phyloP scores from a whole-genome alignment of 2,888 invertebrate species.

The Anorthoa munda region DNA sequence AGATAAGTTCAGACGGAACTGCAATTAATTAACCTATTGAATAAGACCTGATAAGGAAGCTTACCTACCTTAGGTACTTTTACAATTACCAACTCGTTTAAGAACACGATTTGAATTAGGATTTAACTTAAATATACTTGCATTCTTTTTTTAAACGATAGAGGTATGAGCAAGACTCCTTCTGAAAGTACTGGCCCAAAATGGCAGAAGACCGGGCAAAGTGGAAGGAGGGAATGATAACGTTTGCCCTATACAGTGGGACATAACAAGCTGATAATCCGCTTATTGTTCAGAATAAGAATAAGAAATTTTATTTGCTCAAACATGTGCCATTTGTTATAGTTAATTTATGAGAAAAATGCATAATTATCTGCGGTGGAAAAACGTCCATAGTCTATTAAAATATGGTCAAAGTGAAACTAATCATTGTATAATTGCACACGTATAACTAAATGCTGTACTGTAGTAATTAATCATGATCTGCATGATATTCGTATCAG shows the following conservation, averaged over 20 bases:
- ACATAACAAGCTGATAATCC: too few relatives aligned
- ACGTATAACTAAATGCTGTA: slow-evolving; percentile 15
- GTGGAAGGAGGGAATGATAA: too few relatives aligned
- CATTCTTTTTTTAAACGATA: too few relatives aligned
- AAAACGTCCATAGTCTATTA: not conserved
- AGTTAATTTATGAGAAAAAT: not conserved
- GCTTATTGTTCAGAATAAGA: too few relatives aligned
- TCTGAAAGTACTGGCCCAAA: too few relatives aligned
- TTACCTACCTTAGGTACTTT: slow-evolving; percentile 19
- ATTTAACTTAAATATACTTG: not conserved
- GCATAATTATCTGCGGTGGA: not conserved
- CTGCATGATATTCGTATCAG: slow-evolving; percentile 22
- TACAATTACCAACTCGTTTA: slow-evolving; percentile 14
- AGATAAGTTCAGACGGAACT: slow-evolving; percentile 71
- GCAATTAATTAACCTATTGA: slow-evolving; percentile 74
- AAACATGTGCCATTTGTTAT: not conserved
- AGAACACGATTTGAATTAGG: slow-evolving; percentile 18
- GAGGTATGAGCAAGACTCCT: too few relatives aligned
- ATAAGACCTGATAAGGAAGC: slow-evolving; percentile 45
- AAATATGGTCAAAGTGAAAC: slow-evolving; percentile 10
- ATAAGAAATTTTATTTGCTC: too few relatives aligned
- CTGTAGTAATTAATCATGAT: slow-evolving; percentile 18
- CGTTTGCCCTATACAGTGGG: too few relatives aligned
- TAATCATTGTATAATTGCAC: not conserved
- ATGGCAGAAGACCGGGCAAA: too few relatives aligned